Evolutionary conservation across 2,888 invertebrate species (phyloP).

Genomic region (Lithophane semibrunnea): DNA sequence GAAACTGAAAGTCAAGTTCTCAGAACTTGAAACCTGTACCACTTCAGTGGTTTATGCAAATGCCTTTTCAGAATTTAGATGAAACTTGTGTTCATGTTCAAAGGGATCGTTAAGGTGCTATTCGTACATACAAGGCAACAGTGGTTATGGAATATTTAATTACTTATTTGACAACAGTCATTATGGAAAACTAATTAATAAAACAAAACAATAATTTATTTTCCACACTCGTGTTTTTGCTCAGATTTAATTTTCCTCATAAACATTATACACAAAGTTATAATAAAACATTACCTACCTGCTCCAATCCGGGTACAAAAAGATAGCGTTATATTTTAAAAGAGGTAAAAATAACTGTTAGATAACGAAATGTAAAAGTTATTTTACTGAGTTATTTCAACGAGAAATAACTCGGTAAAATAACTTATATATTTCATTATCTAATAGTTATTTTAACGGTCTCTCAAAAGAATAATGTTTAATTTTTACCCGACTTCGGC

Average conservation of each 20-base stretch:
- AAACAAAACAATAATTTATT: background rate
- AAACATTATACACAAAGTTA: slow-evolving; percentile 51
- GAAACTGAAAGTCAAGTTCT: slow-evolving; percentile 10
- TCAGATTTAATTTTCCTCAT: slow-evolving; percentile 41
- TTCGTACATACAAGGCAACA: background rate
- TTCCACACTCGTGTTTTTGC: background rate
- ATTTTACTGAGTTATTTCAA: no score
- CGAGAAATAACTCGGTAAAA: background rate
- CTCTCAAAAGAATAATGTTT: background rate
- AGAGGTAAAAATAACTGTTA: background rate
- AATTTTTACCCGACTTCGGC: no score
- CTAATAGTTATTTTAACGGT: background rate
- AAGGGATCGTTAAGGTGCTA: background rate
- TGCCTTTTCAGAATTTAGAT: slow-evolving; percentile 2
- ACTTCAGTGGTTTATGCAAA: slow-evolving; percentile 19
- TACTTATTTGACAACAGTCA: background rate
- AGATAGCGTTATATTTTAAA: background rate
- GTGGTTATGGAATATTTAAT: background rate
- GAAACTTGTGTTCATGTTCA: slow-evolving; percentile 1
- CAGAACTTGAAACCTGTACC: slow-evolving; percentile 9
- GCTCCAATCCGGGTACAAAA: background rate
- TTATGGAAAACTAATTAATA: background rate
- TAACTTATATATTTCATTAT: background rate
- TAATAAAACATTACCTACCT: slow-evolving; percentile 62
- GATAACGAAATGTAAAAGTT: no score